A percentile compares a stretch with the other conserved stretches of the same genome.
Conservation (phyloP, 2,113 vertebrate genomes). For the Albula glossodonta region DNA sequence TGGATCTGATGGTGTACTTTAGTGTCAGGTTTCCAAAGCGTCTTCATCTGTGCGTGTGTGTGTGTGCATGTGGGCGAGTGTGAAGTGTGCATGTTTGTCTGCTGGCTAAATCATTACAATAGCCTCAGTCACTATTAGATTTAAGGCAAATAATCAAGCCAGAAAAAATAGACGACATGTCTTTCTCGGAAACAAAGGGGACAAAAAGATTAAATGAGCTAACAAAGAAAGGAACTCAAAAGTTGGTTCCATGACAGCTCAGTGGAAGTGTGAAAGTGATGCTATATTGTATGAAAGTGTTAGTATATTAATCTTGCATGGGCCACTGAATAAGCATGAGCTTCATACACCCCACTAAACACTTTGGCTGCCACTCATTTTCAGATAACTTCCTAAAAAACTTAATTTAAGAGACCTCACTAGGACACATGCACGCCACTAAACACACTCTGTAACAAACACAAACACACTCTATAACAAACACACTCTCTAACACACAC, state of each 20-base stretch:
- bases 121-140: slow-evolving; percentile 64
- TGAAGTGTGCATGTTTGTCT: slow-evolving; percentile 40
- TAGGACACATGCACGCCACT: background rate
- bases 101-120: slow-evolving; percentile 66
- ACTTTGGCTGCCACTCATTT: background rate
- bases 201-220: background rate
- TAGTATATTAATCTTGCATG: background rate
- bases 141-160: slow-evolving; percentile 50
- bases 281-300: background rate
- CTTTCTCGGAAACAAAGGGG: background rate
- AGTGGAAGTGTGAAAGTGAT: background rate
- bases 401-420: background rate
- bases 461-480: background rate
- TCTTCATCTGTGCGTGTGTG: background rate
- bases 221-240: background rate
- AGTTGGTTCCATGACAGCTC: background rate
- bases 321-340: background rate
- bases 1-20: slow-evolving; percentile 9
- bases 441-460: background rate
- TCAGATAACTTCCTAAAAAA: background rate
- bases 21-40: background rate
- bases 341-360: background rate
- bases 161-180: background rate
- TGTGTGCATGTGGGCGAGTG: slow-evolving; percentile 26
- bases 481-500: background rate